Evolutionary conservation across 2,797 vertebrate genomes (phyloP), one percentile per base, ranked within the genome.

Genomic region (Zalophus californianus): DNA sequence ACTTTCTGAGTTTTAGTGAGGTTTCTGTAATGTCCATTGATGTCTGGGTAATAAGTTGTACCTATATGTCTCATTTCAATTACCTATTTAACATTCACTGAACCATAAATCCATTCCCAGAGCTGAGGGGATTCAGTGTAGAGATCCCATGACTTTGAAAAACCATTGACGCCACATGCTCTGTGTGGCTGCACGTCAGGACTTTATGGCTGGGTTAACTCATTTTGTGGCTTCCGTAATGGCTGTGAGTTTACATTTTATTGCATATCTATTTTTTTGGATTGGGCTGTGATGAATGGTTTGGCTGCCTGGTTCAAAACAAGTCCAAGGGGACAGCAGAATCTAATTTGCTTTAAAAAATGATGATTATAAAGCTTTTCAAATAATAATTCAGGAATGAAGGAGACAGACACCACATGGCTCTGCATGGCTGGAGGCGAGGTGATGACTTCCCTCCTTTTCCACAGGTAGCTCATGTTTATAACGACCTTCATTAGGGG

Each of bases 71-170:
- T 98, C 95, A 95, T 96, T 98, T 98, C 97, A 97, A 98, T 95
- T 96, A 92, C 92, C 97, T 97, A 58, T 97, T 98, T 98, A 98
- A 98, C 98, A 98, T 88, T 82, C 95, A 91, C 95, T 68, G 93
- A 97, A 88, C 95, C 96, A 97, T 97, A 97, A 96, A 52, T 94
- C 54, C 92, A 90, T 25, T 91, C 80, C 97, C 97, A 93, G 50
- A 84, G 96, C 79, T 75, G 8, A 14, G 86, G 82, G 94, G 96
- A 97, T 95, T 97, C 10, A 94, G 90, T 60, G 86, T 79, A 5
- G 12, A 80, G 88, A 96, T 96, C 86, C 94, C 66, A 20, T 96
- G 98, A 97, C 97, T 98, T 98, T 98, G 98, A 98, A 97, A 98
- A 98, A 62, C 91, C 97, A 93, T 60, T 94, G 97, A 98, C 96